Percentiles rank a stretch among this genome's conserved stretches.
These are phyloP conservation scores for Telmatochromis sp. DNA, from an alignment of 2,113 vertebrate genomes.

Conservation along the genomic window DNA sequence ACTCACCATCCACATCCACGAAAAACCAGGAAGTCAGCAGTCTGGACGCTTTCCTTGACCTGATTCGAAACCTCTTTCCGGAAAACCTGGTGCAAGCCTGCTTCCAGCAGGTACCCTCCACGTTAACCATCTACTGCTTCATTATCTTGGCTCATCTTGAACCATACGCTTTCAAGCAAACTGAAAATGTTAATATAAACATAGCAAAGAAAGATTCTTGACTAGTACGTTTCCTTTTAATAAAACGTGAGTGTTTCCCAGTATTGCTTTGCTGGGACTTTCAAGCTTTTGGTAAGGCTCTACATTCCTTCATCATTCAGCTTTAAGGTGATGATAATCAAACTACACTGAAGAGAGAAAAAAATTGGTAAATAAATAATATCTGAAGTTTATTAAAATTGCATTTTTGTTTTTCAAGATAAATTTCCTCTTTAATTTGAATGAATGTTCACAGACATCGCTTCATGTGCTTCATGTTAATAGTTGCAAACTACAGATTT, in stretches of 20 bases:
- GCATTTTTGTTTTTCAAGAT: neutral
- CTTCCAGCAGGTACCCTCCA: slow-evolving; percentile 75
- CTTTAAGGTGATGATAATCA: neutral
- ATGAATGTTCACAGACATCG: neutral
- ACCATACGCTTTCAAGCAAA: neutral
- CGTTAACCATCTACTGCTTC: neutral
- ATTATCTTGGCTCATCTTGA: neutral
- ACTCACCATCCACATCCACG: neutral
- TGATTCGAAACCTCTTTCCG: slow-evolving; percentile 79
- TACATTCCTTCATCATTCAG: neutral
- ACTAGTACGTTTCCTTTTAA: neutral
- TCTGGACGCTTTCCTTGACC: slow-evolving; percentile 80
- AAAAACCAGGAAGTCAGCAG: slow-evolving; percentile 77
- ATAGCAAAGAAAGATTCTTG: neutral
- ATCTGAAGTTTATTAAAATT: neutral
- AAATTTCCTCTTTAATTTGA: neutral
- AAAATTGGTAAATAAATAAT: neutral
- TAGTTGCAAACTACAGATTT: neutral
- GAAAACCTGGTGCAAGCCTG: slow-evolving; percentile 82
- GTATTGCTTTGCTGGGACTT: neutral
- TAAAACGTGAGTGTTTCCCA: fast-evolving
- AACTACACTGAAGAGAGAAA: neutral
- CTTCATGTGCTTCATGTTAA: neutral
- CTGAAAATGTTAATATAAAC: neutral
- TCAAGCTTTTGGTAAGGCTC: neutral